Conservation (phyloP, 2,797 vertebrate genomes). For the Emys orbicularis region DNA sequence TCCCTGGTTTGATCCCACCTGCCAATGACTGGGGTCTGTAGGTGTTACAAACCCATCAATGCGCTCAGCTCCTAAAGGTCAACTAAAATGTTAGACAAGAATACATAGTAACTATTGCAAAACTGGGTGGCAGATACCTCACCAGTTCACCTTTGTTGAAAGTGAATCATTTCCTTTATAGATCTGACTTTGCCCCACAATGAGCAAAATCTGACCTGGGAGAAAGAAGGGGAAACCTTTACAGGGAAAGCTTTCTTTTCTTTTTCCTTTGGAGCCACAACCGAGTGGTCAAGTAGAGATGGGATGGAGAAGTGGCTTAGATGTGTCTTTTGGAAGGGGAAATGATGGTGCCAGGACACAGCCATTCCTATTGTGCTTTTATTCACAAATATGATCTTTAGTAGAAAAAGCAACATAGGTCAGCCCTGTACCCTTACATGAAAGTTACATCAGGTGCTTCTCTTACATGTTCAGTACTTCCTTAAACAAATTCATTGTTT, state of each 20-base stretch:
- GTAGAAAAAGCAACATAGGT: not conserved
- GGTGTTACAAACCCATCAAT: not conserved
- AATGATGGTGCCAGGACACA: not conserved
- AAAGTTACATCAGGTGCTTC: not conserved
- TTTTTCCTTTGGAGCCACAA: not conserved
- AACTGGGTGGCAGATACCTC: not conserved
- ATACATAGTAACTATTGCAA: not conserved
- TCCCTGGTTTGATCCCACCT: too few relatives aligned
- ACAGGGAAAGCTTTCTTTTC: not conserved
- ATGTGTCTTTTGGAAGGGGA: not conserved
- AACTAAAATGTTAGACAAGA: not conserved
- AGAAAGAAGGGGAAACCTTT: not conserved
- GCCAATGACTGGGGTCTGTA: too few relatives aligned
- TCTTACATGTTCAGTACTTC: not conserved
- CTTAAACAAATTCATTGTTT: not conserved
- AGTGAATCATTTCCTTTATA: not conserved
- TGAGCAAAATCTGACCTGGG: not conserved
- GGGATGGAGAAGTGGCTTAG: not conserved
- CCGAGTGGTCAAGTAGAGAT: not conserved
- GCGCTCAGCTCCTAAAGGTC: not conserved
- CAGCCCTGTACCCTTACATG: not conserved
- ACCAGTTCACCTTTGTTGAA: not conserved
- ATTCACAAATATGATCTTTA: not conserved
- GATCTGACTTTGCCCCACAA: not conserved
- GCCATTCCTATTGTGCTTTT: not conserved